Evolutionary conservation across 2,888 invertebrate species (phyloP), one percentile per base, ranked within the genome.

Genomic region (Gerris lacustris): DNA sequence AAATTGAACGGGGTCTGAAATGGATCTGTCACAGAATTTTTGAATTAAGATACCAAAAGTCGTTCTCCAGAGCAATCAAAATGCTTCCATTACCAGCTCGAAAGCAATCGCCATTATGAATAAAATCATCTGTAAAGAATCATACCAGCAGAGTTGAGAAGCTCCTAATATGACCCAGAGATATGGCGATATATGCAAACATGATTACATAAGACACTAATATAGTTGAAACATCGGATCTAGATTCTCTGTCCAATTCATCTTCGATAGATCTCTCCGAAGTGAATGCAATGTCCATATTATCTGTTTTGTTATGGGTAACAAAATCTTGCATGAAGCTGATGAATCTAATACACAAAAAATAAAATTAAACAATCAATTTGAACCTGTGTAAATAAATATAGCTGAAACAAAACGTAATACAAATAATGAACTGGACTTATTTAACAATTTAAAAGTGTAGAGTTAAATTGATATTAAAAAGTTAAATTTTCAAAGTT

Each of bases 111-210:
- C 4, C 31, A 31, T 31, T 31, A 31, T 31, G 4, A 31, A 31
- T 31, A 31, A 31, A 31, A 31, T 31, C 31, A 31, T 31, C 31
- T 1, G 31, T 31, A 31, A 31, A 31, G 31, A 2, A 31, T 71
- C 79, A 79, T 75, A 83, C 83, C 76, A 84, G 75, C 72, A 92
- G 81, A 63, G 91, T 83, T n/a, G 86, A 84, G 76, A 87, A 87
- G 0, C 87, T 87, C 75, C 90, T 89, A 75, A 91, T 87, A 76
- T 95, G 90, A 7, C 99, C 98, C 71, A 99, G 85, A 0, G 95
- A 90, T 72, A 99, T 87, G 0, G 97, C 92, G 75, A 99, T 96
- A 79, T 99, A 99, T 43, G 88, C 89, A 81, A 99, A 98, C 98
- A 99, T 99, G 75, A 98, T 94, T 75, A 96, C 81, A 81, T 99